Conservation (phyloP, 2,888 invertebrate species). For the Heliconius cydno region DNA sequence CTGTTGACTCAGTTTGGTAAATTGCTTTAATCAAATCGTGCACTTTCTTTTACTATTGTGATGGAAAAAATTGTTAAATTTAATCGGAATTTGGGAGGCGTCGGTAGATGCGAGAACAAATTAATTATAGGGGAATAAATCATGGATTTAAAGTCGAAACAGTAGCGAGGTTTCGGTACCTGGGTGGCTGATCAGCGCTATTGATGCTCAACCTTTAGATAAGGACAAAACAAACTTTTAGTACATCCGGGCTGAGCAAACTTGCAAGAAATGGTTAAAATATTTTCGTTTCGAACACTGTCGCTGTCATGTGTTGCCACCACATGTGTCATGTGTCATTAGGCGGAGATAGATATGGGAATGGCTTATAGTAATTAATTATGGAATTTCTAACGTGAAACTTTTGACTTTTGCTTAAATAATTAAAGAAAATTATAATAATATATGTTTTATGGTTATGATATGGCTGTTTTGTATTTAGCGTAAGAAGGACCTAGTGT, state of each 20-base stretch:
- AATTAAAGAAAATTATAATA: neutral
- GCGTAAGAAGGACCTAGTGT: too few relatives aligned
- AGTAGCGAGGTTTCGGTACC: conserved; percentile 62
- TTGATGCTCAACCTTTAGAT: conserved; percentile 60
- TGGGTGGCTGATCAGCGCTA: conserved; percentile 42
- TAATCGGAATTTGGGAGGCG: conserved; percentile 9
- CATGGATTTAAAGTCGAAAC: conserved; percentile 50
- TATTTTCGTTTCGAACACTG: conserved; percentile 57
- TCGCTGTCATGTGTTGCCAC: conserved; percentile 51
- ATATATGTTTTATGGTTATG: neutral
- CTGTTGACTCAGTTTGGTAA: conserved; percentile 69
- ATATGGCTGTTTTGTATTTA: neutral
- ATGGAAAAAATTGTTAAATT: conserved; percentile 27
- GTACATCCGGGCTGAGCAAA: conserved; percentile 71
- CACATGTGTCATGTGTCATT: conserved; percentile 45
- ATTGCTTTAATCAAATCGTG: conserved; percentile 62
- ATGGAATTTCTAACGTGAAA: conserved; percentile 10
- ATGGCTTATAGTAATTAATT: conserved; percentile 26
- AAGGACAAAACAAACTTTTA: conserved; percentile 66
- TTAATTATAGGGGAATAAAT: conserved; percentile 34
- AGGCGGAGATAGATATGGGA: conserved; percentile 37
- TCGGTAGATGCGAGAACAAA: conserved; percentile 11
- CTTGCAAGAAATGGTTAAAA: conserved; percentile 58
- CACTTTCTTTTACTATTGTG: conserved; percentile 24
- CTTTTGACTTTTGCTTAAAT: neutral